These are phyloP conservation scores for Agrochola lota DNA, from an alignment of 2,888 invertebrate genomes.

Conservation along the genomic window DNA sequence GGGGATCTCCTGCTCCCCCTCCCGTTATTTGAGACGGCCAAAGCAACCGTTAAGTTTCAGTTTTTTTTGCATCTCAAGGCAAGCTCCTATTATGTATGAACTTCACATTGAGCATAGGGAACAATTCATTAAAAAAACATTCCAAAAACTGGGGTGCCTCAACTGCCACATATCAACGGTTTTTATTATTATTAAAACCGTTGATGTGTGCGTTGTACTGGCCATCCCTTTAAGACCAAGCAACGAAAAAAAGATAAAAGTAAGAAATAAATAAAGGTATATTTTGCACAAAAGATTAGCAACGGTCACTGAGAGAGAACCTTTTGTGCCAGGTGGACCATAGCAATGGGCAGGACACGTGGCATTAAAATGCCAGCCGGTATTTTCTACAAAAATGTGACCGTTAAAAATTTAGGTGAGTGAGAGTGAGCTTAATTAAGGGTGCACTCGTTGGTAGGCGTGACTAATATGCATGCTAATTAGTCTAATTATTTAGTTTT, in stretches of 20 bases:
- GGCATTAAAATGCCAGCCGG: background rate
- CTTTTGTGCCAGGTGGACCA: slow-evolving; percentile 22
- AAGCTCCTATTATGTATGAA: background rate
- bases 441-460: no score
- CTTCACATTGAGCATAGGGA: no score
- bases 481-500: no score
- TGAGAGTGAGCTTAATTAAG: no score
- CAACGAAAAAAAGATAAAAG: background rate
- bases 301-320: slow-evolving; percentile 25
- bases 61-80: background rate
- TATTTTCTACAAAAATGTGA: no score
- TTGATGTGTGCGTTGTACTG: background rate
- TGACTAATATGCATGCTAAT: no score
- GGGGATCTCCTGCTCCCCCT: no score
- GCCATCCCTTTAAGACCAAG: slow-evolving; percentile 5
- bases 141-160: background rate
- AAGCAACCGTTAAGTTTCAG: background rate
- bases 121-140: background rate
- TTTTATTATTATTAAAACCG: background rate
- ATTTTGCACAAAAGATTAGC: slow-evolving; percentile 25
- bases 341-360: slow-evolving; percentile 8
- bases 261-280: slow-evolving; percentile 5
- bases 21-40: no score
- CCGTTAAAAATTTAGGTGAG: no score
- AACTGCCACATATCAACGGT: slow-evolving; percentile 6